Conservation (phyloP, 2,888 invertebrate species). For the Mesorhabditis sp. region DNA sequence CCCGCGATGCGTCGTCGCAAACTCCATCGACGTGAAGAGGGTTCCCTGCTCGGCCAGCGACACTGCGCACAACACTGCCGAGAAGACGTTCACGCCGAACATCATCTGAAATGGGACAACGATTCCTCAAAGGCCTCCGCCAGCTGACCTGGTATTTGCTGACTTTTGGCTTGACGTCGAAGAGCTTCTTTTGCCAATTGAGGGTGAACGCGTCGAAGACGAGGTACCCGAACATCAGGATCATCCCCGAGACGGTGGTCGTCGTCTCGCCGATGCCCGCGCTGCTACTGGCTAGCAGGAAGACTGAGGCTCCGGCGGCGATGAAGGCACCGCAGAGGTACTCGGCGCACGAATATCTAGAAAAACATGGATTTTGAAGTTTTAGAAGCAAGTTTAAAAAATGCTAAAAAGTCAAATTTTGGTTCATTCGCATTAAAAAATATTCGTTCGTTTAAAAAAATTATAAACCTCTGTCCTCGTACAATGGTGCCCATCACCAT, state of each 20-base stretch:
- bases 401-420: neutral
- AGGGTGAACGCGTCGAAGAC: conserved; percentile 93
- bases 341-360: conserved; percentile 69
- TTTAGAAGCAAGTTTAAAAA: neutral
- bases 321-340: conserved; percentile 84
- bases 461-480: conserved; percentile 64
- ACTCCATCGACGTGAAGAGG: conserved; percentile 63
- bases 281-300: conserved; percentile 68
- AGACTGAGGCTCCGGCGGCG: conserved; percentile 86
- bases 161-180: conserved; percentile 60
- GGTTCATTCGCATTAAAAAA: neutral
- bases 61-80: conserved; percentile 79
- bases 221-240: conserved; percentile 84
- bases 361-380: neutral
- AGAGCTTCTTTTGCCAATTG: conserved; percentile 92
- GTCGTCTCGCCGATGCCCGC: conserved; percentile 9
- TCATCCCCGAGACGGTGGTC: conserved; percentile 68
- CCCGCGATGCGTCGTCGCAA: conserved; percentile 41
- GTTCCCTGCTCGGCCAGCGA: conserved; percentile 81
- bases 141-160: conserved; percentile 42
- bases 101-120: conserved; percentile 75
- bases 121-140: neutral
- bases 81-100: conserved; percentile 91
- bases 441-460: neutral
- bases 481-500: conserved; percentile 96